A percentile compares a stretch with the other conserved stretches of the same genome.
phyloP scores from a whole-genome alignment of 2,888 invertebrate genomes.

The Acronicta leporina region DNA sequence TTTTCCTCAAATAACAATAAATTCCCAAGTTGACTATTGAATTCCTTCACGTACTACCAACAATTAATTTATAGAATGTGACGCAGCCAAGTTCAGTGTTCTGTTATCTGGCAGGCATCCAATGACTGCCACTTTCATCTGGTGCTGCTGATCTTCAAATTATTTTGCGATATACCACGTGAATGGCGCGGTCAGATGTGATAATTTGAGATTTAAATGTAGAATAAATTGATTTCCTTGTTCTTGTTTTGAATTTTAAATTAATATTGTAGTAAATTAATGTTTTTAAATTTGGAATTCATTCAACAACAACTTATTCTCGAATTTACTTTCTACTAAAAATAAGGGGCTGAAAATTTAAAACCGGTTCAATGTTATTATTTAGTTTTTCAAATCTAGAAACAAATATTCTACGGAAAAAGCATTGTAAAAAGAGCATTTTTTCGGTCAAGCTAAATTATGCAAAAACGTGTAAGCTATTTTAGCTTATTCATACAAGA shows the following conservation, averaged over 20 bases:
- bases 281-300: neutral
- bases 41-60: constrained; percentile 51
- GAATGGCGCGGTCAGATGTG: constrained; percentile 35
- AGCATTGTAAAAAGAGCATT: too few species aligned
- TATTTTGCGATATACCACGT: constrained; percentile 48
- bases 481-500: too few species aligned
- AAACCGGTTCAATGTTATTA: too few species aligned
- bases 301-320: too few species aligned
- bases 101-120: constrained; percentile 49
- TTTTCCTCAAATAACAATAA: constrained; percentile 21
- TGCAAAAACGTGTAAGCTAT: too few species aligned
- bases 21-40: constrained; percentile 30
- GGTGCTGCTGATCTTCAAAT: constrained; percentile 58
- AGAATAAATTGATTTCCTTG: constrained; percentile 15
- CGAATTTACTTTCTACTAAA: neutral
- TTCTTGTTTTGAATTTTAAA: constrained; percentile 4
- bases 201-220: constrained; percentile 34
- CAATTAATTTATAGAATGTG: constrained; percentile 53
- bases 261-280: neutral
- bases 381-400: too few species aligned
- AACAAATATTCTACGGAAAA: too few species aligned
- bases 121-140: constrained; percentile 47
- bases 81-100: constrained; percentile 58
- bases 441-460: too few species aligned
- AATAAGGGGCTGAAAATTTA: neutral